Evolutionary conservation across 1,140 invertebrate species (phyloP).

Genomic region (Euborellia annulipes): DNA sequence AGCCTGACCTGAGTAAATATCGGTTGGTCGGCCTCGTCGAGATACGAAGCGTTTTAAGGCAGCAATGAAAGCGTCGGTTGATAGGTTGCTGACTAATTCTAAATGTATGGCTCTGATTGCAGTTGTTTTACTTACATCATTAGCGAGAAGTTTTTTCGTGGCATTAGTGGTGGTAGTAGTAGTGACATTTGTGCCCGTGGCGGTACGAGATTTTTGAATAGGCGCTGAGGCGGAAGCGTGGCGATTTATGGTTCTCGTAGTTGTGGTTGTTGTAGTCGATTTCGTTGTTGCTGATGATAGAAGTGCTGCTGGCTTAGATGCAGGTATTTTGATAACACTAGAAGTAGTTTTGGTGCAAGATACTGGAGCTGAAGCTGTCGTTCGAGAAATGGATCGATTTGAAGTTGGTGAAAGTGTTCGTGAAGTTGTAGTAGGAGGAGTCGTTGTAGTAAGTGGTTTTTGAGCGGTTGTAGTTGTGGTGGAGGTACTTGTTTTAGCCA

Average conservation of each 20-base stretch:
- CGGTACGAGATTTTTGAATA: constrained; percentile 19
- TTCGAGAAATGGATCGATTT: constrained; percentile 8
- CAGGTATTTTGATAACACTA: constrained; percentile 13
- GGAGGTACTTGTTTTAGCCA: too few relatives aligned
- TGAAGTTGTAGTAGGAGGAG: constrained; percentile 14
- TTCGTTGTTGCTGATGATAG: constrained; percentile 21
- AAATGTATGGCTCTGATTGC: too few relatives aligned
- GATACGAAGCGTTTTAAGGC: constrained; percentile 22
- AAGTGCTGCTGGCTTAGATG: constrained; percentile 15
- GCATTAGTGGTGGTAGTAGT: constrained; percentile 13
- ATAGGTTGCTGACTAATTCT: constrained; percentile 2
- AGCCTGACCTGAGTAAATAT: constrained; percentile 23
- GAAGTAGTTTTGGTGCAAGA: constrained; percentile 10
- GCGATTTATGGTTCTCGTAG: constrained; percentile 11
- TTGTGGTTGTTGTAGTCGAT: constrained; percentile 9
- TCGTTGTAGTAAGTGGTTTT: constrained; percentile 14
- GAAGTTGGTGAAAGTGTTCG: constrained; percentile 14
- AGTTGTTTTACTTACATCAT: not conserved
- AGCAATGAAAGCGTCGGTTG: constrained; percentile 19
- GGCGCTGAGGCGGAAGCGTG: constrained; percentile 15
- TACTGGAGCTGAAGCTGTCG: constrained; percentile 9
- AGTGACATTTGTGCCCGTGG: too few relatives aligned
- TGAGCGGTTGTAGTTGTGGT: not conserved
- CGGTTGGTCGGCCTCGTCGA: constrained; percentile 18
- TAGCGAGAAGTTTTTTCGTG: constrained; percentile 20